Base-by-base conservation (phyloP, 2,888 invertebrate genomes). In the Brachyptera risi region DNA sequence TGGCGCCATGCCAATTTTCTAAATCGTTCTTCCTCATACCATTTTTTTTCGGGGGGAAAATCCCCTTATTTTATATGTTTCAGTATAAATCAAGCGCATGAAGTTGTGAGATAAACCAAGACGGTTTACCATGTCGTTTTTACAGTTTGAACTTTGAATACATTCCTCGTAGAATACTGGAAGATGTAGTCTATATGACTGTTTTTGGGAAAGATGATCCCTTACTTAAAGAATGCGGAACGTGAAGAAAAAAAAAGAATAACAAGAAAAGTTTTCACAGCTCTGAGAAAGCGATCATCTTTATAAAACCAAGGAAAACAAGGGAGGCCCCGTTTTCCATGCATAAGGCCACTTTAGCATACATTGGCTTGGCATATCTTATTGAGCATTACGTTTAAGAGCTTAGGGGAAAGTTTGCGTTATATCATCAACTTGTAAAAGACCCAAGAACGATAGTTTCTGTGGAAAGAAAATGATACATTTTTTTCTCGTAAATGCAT, bases 1-100 rank as follows among this genome's bases (percentile, higher is more conserved):
- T 60, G 60, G 60, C 54, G 42, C 44, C 54, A 38, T 27, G 56
- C 60, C 60, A 60, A 56, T 54, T 60, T 60, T 40, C 44, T 60
- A 60, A 60, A 60, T 60, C 60, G 60, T 60, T 56, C 56, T 47
- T 21, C 42, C 59, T 54, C 35, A 54, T 19, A 35, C 54, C 17
- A 54, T 19, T 54, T 37, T 37, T 54, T 54, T 37, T 44, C 11
- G 3, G n/a, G n/a, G n/a, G n/a, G n/a, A n/a, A 54, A 54, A 35
- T 54, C 54, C 54, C 35, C 35, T 31, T 54, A 54, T 54, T 54
- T 54, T 54, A 35, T 54, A 54, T 54, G 54, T 54, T 40, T 60
- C 40, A 42, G 50, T 60, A 60, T 60, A 60, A 60, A 60, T 60
- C 60, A 60, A 47, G 54, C 38, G 31, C 54, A 54, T 42, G 51